Base-by-base conservation (phyloP, 23 tunicate species). In the Aplidium turbinatum region DNA sequence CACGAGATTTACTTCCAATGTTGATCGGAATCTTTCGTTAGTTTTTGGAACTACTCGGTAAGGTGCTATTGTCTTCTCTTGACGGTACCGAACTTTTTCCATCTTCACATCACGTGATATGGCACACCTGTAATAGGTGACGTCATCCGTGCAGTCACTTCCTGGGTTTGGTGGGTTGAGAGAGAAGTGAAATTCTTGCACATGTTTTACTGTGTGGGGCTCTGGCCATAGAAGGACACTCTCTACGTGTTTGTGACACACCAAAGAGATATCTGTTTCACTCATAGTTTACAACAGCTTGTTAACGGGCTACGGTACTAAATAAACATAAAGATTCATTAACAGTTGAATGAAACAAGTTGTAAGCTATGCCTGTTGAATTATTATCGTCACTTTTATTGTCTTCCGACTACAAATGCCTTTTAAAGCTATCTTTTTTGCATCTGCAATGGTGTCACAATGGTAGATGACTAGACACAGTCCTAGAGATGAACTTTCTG, bases 231-330 rank as follows among this genome's bases (percentile, higher is more conserved):
- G 40, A 9, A 76, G 36, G 25, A 76, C 34, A 21, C 82, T 76
- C 26, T 76, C 82, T 29, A 76, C 82, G n/a, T 76, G 82, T 19
- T 62, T 61, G 31, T 76, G 47, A 40, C 82, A 76, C 30, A 76
- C 82, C 3, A 76, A 25, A 2, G 36, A 70, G 23, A 46, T 46
- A 38, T 65, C 50, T 7, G 50, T 3, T 25, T 60, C 68, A 6
- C 38, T 20, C 68, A 60, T 60, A 6, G 7, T 16, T 42, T 42
- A 16, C 50, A 9, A 42, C 50, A 42, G 50, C 16, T 42, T 42
- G 50, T 42, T 42, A 42, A 42, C n/a, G n/a, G n/a, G n/a, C n/a
- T n/a, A n/a, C n/a, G n/a, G n/a, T n/a, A n/a, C n/a, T n/a, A n/a
- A n/a, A n/a, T n/a, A n/a, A n/a, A n/a, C n/a, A n/a, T n/a, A n/a